Evolutionary conservation across 2,888 invertebrate genomes (phyloP).

Genomic region (Silvanus unidentatus): DNA sequence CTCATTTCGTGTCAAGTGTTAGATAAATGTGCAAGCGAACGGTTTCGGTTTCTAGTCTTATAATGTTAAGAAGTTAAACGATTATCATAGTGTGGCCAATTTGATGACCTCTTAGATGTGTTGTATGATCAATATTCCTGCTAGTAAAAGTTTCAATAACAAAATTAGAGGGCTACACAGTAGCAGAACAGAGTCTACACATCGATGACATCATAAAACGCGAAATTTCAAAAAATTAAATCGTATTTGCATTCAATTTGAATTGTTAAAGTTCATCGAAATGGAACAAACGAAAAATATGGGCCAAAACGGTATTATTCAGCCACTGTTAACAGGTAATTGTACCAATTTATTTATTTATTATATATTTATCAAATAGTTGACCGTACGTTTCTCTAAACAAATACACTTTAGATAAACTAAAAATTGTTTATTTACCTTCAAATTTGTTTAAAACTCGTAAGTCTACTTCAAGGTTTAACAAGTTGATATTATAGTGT

Average conservation of each 20-base stretch:
- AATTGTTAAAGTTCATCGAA: neutral
- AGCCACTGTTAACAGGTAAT: slow-evolving; percentile 83
- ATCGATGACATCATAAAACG: slow-evolving; percentile 16
- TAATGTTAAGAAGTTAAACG: too few relatives aligned
- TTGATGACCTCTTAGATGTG: slow-evolving; percentile 23
- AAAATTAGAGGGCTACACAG: slow-evolving; percentile 17
- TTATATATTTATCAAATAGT: too few relatives aligned
- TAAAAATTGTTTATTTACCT: neutral
- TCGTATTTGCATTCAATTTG: neutral
- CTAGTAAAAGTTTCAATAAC: slow-evolving; percentile 13
- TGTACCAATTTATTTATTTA: slow-evolving; percentile 10
- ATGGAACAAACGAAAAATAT: slow-evolving; percentile 29
- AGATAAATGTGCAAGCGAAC: too few relatives aligned
- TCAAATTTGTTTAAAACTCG: neutral
- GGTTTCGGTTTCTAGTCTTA: too few relatives aligned
- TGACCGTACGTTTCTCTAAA: too few relatives aligned
- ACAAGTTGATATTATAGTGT: too few relatives aligned
- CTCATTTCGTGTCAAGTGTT: too few relatives aligned
- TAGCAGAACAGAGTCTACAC: slow-evolving; percentile 8
- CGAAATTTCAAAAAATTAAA: slow-evolving; percentile 20
- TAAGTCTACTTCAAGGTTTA: neutral
- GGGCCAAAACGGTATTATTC: slow-evolving; percentile 77
- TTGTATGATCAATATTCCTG: slow-evolving; percentile 21
- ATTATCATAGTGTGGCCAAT: slow-evolving; percentile 19
- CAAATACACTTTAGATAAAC: neutral